Percentiles rank a stretch among this genome's conserved stretches.
These are phyloP conservation scores for Bathynomus jamesi DNA, from an alignment of 1,140 invertebrate genomes.

Conservation along the genomic window DNA sequence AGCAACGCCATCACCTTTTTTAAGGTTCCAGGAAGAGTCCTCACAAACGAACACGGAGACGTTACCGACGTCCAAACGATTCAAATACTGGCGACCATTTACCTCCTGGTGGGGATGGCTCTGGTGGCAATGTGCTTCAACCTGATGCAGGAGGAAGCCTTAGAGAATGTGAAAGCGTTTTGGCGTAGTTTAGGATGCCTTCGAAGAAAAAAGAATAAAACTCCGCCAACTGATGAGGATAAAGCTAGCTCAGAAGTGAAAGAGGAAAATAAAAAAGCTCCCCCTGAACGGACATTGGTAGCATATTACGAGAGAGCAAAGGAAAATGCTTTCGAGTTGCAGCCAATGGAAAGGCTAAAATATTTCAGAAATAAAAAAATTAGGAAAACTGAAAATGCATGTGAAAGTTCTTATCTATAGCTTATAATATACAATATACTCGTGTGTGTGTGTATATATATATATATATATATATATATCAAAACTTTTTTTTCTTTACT, in stretches of 20 bases:
- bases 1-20: neutral
- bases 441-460: neutral
- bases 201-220: slow-evolving; percentile 1
- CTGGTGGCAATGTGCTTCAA: slow-evolving; percentile 96
- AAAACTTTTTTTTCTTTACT: too few relatives aligned
- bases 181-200: slow-evolving; percentile 42
- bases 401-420: neutral
- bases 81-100: slow-evolving; percentile 70
- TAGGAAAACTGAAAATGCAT: neutral
- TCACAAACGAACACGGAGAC: slow-evolving; percentile 34
- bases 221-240: neutral
- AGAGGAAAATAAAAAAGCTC: neutral
- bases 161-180: slow-evolving; percentile 45
- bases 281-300: neutral
- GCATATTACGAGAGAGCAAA: neutral
- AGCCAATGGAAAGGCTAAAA: neutral
- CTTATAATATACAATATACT: neutral
- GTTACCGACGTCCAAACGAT: slow-evolving; percentile 54
- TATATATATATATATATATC: neutral
- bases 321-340: neutral
- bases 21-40: slow-evolving; percentile 23
- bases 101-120: slow-evolving; percentile 90
- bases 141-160: slow-evolving; percentile 87
- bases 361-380: neutral
- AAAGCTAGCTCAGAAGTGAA: neutral